Evolutionary conservation across 2,113 vertebrate species (phyloP).

Genomic region (Xenotilapia leptura): DNA sequence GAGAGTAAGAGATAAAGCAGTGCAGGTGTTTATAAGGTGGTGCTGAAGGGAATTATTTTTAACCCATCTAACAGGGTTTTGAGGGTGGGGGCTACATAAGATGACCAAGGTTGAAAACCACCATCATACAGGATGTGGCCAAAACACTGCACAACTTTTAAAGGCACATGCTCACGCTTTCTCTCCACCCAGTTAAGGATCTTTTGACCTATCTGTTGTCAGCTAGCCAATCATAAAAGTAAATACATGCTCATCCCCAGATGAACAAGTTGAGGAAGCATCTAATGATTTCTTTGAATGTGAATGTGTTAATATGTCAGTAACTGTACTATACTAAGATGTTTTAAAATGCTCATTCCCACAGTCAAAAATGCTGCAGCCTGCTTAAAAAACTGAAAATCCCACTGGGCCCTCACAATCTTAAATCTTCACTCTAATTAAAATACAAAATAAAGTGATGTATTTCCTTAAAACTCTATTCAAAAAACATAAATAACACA

Average conservation of each 20-base stretch:
- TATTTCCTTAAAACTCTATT: not conserved
- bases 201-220: not conserved
- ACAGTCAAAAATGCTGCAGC: not conserved
- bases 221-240: not conserved
- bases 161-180: not conserved
- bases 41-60: not conserved
- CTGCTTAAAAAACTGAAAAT: not conserved
- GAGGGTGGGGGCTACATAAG: not conserved
- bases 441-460: not conserved
- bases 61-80: not conserved
- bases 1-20: not conserved
- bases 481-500: not conserved
- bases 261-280: not conserved
- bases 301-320: not conserved
- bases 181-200: not conserved
- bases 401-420: not conserved
- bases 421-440: not conserved
- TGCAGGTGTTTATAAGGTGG: not conserved
- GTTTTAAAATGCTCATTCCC: not conserved
- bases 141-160: not conserved
- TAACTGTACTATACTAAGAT: not conserved
- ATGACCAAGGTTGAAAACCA: not conserved
- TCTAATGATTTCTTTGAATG: not conserved
- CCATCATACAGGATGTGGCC: not conserved
- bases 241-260: not conserved